Base-by-base conservation (phyloP, 1,140 invertebrate species). In the Drosophila parvula region DNA sequence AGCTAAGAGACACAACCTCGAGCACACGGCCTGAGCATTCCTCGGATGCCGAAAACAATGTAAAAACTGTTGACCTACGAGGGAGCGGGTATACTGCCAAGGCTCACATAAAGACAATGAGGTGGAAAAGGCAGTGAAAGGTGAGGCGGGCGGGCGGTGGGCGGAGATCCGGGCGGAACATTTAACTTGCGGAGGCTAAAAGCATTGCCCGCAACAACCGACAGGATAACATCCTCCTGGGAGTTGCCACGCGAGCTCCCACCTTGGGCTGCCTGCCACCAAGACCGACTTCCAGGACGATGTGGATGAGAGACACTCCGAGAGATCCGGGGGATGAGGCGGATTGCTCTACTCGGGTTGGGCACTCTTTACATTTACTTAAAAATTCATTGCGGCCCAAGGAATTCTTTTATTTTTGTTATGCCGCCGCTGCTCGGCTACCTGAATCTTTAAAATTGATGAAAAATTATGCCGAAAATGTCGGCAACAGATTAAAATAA, bases 401-500 rank as follows among this genome's bases (percentile, higher is more conserved):
- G 78, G 78, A 89, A 88, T 84, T 78, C 84, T 78, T 88, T 89
- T 89, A 78, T 80, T 89, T 84, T 69, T 65, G 56, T 76, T 75
- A 47, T 50, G 45, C 40, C 67, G 50, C 47, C 64, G 47, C 60
- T 28, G 32, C 56, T 75, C 41, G 12, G 14, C 47, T 51, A 44
- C 44, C 22, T 69, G 53, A 64, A 60, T 47, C 45, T 71, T 71
- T 71, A 53, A 70, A 84, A 80, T 71, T 80, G 69, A 89, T 84
- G 85, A 77, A 88, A 84, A 88, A 89, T 88, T 89, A 81, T 88
- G 84, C 78, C 69, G 73, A 68, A 69, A 88, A 88, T 88, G 84
- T 75, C 56, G 61, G 79, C 78, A 63, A 88, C 84, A 89, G 84
- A 88, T 88, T 88, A 78, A 84, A 78, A 84, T 84, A 89, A 88